These are phyloP conservation scores for Microctonus brassicae DNA, from an alignment of 2,888 invertebrate species.

Conservation along the genomic window DNA sequence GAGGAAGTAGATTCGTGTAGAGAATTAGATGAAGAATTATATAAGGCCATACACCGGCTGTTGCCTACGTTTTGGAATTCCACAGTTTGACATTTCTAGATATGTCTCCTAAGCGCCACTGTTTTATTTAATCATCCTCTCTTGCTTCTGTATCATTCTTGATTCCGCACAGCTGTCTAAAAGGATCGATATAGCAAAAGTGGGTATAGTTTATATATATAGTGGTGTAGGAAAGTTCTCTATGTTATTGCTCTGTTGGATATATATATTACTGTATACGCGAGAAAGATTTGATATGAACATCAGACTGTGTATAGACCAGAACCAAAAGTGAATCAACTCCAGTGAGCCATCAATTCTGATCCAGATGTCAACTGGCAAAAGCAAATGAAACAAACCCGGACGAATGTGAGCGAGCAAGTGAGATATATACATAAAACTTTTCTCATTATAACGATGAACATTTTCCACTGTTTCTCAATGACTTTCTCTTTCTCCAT, in stretches of 20 bases:
- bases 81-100: background rate
- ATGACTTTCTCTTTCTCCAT: slow-evolving; percentile 27
- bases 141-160: background rate
- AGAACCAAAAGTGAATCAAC: background rate
- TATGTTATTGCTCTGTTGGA: too few relatives aligned
- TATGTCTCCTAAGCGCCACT: background rate
- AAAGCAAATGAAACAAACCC: background rate
- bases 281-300: too few relatives aligned
- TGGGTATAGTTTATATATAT: too few relatives aligned
- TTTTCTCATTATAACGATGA: slow-evolving; percentile 15
- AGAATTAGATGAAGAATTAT: too few relatives aligned
- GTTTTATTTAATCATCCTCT: slow-evolving; percentile 29
- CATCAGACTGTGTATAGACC: too few relatives aligned
- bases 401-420: background rate
- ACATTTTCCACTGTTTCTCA: slow-evolving; percentile 16
- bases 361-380: slow-evolving; percentile 1
- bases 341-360: background rate
- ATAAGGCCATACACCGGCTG: too few relatives aligned
- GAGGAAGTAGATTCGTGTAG: too few relatives aligned
- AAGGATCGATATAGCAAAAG: slow-evolving; percentile 1
- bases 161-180: background rate
- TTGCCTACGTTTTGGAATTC: background rate
- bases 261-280: too few relatives aligned
- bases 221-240: too few relatives aligned
- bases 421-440: background rate